Percentiles rank a stretch among this genome's conserved stretches.
These are phyloP conservation scores for Agrochola litura DNA, from an alignment of 2,888 invertebrate genomes.

Conservation along the genomic window DNA sequence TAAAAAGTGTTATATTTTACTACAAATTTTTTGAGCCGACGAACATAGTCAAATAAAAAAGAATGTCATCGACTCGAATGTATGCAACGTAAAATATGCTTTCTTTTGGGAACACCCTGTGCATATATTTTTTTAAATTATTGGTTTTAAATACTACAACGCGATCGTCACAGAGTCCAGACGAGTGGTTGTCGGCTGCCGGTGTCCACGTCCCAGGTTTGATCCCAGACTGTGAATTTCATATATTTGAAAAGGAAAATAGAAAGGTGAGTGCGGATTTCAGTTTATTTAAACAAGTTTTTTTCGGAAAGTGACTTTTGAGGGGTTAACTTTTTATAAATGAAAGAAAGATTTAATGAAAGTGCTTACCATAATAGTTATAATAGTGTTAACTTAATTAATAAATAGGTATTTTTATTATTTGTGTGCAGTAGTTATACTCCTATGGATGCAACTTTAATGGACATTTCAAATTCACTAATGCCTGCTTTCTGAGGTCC, in stretches of 20 bases:
- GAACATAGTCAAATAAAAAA: not conserved
- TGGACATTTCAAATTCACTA: not conserved
- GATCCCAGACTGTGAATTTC: slow-evolving; percentile 52
- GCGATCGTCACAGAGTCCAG: slow-evolving; percentile 67
- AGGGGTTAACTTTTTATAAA: not conserved
- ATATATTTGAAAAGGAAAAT: slow-evolving; percentile 55
- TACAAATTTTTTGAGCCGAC: not conserved
- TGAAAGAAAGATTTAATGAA: not conserved
- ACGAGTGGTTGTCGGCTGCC: slow-evolving; percentile 78
- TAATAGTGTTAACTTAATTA: not conserved
- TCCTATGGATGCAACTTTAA: not conserved
- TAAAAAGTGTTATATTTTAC: too few species aligned
- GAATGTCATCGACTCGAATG: not conserved
- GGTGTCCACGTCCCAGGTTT: slow-evolving; percentile 77
- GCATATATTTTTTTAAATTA: slow-evolving; percentile 75
- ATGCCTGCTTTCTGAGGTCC: not conserved
- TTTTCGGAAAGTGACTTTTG: slow-evolving; percentile 20
- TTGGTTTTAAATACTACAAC: slow-evolving; percentile 81
- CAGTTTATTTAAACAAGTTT: not conserved
- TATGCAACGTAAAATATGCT: slow-evolving; percentile 9
- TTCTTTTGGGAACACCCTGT: slow-evolving; percentile 72
- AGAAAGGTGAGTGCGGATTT: slow-evolving; percentile 60
- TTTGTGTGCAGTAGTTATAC: not conserved
- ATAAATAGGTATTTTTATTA: not conserved
- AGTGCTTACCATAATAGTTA: slow-evolving; percentile 8